Conservation (phyloP, 35 echinoderm and acorn worm species). For the Stichopus chloronotus region DNA sequence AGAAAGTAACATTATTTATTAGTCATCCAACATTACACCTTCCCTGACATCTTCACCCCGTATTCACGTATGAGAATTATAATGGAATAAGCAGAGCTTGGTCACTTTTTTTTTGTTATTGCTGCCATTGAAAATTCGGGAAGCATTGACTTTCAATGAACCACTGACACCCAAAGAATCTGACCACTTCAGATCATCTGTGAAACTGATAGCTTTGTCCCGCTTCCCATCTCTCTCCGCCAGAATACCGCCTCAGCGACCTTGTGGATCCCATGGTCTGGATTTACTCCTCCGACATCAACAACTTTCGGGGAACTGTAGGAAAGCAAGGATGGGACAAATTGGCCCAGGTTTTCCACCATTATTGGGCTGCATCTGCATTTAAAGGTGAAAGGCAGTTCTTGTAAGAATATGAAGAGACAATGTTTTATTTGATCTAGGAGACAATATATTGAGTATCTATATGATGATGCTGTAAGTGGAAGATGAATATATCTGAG, state of each 20-base stretch:
- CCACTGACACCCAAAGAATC: not conserved
- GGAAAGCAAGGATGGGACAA: slow-evolving; percentile 58
- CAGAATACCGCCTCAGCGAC: slow-evolving; percentile 70
- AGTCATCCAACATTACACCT: no score
- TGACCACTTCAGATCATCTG: not conserved
- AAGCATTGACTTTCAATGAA: not conserved
- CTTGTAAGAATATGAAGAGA: not conserved
- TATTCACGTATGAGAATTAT: no score
- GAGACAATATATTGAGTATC: not conserved
- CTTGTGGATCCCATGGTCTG: slow-evolving; percentile 88
- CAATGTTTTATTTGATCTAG: not conserved
- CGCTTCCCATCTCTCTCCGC: no score
- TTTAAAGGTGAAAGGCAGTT: slow-evolving; percentile 78
- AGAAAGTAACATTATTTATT: no score
- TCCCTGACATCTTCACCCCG: no score
- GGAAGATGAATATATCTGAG: not conserved
- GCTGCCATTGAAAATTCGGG: no score
- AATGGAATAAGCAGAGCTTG: no score
- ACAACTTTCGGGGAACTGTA: slow-evolving; percentile 52
- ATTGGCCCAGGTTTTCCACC: slow-evolving; percentile 61
- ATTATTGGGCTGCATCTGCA: slow-evolving; percentile 79
- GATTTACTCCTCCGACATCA: slow-evolving; percentile 60
- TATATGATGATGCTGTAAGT: not conserved
- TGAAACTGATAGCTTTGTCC: not conserved
- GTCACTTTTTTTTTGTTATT: no score